These are phyloP conservation scores for Drosophila leonis DNA, from an alignment of 2,888 invertebrate species.

Conservation along the genomic window DNA sequence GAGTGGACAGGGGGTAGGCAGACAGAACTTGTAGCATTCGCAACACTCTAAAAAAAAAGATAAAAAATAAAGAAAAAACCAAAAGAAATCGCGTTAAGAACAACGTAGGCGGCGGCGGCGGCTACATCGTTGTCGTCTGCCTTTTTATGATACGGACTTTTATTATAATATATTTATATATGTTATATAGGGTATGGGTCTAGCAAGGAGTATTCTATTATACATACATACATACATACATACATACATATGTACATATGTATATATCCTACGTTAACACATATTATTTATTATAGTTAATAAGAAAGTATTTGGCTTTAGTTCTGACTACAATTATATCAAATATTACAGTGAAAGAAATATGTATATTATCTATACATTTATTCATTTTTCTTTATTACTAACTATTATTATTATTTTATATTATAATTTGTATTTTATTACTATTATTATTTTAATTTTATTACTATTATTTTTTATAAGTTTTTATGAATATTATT, in stretches of 20 bases:
- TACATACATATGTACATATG: too few relatives aligned
- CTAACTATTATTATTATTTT: too few relatives aligned
- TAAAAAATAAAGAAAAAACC: constrained; percentile 23
- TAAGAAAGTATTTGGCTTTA: background rate
- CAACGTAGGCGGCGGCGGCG: constrained; percentile 47
- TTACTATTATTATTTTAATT: too few relatives aligned
- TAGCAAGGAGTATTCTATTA: background rate
- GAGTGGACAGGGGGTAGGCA: constrained; percentile 8
- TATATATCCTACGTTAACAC: background rate
- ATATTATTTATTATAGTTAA: background rate
- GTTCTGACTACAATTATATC: too few relatives aligned
- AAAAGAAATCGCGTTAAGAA: constrained; percentile 53
- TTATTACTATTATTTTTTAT: too few relatives aligned
- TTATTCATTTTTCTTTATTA: too few relatives aligned
- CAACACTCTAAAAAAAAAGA: constrained; percentile 21
- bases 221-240: too few relatives aligned
- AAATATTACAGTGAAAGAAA: background rate
- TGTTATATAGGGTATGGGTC: background rate
- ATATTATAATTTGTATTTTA: too few relatives aligned
- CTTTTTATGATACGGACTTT: constrained; percentile 39
- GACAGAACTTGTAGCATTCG: constrained; percentile 42
- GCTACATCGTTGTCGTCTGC: constrained; percentile 23
- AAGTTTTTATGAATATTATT: too few relatives aligned
- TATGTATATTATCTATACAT: too few relatives aligned
- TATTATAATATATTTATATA: constrained; percentile 9